Evolutionary conservation across 2,888 invertebrate genomes (phyloP).

Genomic region (Uropetala carovei): DNA sequence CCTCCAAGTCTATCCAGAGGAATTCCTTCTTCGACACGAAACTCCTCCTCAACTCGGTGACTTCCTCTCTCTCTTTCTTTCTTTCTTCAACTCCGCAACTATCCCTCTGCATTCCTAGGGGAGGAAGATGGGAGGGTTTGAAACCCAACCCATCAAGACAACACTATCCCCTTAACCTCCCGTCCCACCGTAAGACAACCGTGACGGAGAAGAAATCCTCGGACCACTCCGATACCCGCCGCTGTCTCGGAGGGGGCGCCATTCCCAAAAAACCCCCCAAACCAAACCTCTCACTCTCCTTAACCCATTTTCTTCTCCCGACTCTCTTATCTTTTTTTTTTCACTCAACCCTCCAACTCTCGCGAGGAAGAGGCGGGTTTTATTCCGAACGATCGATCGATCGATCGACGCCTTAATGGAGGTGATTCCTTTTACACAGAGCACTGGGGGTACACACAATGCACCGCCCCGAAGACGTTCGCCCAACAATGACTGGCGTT

Average conservation of each 20-base stretch:
- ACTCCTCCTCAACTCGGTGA: neutral
- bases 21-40: neutral
- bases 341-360: neutral
- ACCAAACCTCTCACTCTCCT: neutral
- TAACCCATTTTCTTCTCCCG: neutral
- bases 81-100: neutral
- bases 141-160: slow-evolving; percentile 23
- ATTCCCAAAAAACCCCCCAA: neutral
- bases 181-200: slow-evolving; percentile 37
- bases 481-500: neutral
- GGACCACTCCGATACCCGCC: slow-evolving; percentile 31
- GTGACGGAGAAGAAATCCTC: neutral
- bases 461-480: neutral
- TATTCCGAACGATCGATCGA: slow-evolving; percentile 20
- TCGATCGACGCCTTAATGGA: slow-evolving; percentile 26
- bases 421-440: neutral
- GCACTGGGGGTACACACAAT: neutral
- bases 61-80: neutral
- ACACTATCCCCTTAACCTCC: slow-evolving; percentile 26
- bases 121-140: neutral
- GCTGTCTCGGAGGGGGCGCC: neutral
- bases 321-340: neutral
- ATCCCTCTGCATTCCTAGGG: neutral
- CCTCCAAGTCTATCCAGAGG: neutral
- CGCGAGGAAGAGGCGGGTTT: neutral